phyloP scores from a whole-genome alignment of 2,797 vertebrate genomes.

The Gymnodraco acuticeps region DNA sequence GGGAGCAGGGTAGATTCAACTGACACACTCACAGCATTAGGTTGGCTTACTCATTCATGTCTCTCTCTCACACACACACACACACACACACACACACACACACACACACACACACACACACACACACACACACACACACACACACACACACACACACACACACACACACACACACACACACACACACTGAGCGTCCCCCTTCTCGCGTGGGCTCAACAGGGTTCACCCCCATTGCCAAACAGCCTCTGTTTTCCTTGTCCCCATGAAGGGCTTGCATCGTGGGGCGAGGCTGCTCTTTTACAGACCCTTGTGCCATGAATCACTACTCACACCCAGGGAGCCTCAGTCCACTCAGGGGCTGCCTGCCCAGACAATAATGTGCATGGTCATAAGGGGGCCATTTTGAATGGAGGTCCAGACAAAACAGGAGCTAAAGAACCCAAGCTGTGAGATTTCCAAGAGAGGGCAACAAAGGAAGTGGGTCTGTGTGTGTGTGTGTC shows the following conservation, averaged over 20 bases:
- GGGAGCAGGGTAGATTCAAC: slow-evolving; percentile 59
- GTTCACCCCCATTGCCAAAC: slow-evolving; percentile 63
- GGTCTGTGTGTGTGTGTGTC: slow-evolving; percentile 12
- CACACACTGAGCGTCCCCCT: slow-evolving; percentile 37
- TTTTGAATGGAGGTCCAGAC: slow-evolving; percentile 79
- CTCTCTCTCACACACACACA: slow-evolving; percentile 27
- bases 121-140: slow-evolving; percentile 22
- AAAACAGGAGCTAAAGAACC: slow-evolving; percentile 78
- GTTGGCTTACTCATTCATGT: slow-evolving; percentile 63
- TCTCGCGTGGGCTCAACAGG: slow-evolving; percentile 59
- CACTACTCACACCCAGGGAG: slow-evolving; percentile 75
- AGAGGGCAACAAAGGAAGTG: slow-evolving; percentile 62
- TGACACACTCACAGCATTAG: slow-evolving; percentile 61
- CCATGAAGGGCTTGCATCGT: slow-evolving; percentile 50
- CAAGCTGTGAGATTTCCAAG: slow-evolving; percentile 77
- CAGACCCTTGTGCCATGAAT: slow-evolving; percentile 80
- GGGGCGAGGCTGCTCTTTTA: slow-evolving; percentile 79
- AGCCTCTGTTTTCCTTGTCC: slow-evolving; percentile 73
- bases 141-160: slow-evolving; percentile 36
- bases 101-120: slow-evolving; percentile 19
- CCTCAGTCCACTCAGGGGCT: slow-evolving; percentile 73
- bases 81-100: neutral
- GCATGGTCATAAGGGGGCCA: slow-evolving; percentile 75
- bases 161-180: neutral
- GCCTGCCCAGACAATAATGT: slow-evolving; percentile 72